Evolutionary conservation across 2,113 vertebrate genomes (phyloP), one percentile per base, ranked within the genome.

Genomic region (Callipepla squamata): DNA sequence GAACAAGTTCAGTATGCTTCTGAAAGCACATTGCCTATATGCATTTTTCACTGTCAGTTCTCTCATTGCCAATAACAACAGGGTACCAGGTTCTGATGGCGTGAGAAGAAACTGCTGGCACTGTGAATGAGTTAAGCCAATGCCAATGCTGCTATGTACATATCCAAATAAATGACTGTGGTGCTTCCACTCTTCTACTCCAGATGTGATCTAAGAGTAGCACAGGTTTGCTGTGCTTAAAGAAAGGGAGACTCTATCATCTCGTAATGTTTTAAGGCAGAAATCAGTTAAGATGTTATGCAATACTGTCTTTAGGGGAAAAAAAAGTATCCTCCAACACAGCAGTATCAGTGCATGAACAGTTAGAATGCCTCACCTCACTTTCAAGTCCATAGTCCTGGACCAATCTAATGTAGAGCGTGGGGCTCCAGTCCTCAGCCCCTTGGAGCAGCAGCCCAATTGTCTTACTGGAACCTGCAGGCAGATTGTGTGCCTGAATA

Each of bases 381-480:
- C 98, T 98, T 92, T 99, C 99, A 68, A 99, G 98, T 2, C 99
- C 99, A 3, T 99, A 99, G 97, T 99, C 99, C 80, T 99, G 99
- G 69, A 99, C 99, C 95, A 99, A 96, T 28, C 99, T 97, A 86
- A 99, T 99, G 97, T 99, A 99, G 72, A 99, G 98, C 0, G 99
- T 99, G 8, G 99, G 99, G 47, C 98, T 98, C 99, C 99, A 99
- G 76, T 98, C 98, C 80, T 98, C 97, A 8, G 98, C 99, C 8
- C 99, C 99, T 45, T 99, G 98, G 26, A 99, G 98, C 96, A 97
- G 97, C 89, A 99, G 97, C 3, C 99, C 98, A 36, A 98, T 97
- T 2, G 99, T 99, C 63, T 75, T 98, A 81, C 98, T 98, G 42
- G 98, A 96, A 14, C 97, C 97, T 0, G 98, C 98, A 11, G 95